phyloP scores from a whole-genome alignment of 2,888 invertebrate species.

The Cheilosia soror region DNA sequence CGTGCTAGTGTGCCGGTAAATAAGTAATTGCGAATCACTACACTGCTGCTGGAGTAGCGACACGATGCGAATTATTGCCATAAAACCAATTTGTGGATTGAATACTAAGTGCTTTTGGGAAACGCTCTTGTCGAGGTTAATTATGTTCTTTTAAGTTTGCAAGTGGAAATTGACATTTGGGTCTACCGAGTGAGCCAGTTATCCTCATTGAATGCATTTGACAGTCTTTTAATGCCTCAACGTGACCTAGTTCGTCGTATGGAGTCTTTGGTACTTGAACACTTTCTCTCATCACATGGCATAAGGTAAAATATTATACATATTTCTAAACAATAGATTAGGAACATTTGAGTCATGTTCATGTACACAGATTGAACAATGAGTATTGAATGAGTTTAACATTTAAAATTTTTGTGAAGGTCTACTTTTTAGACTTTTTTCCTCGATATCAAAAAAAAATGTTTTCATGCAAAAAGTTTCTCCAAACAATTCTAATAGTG shows the following conservation, averaged over 20 bases:
- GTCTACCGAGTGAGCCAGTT: not conserved
- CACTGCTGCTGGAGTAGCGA: not conserved
- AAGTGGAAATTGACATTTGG: not conserved
- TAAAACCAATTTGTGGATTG: not conserved
- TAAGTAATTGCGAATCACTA: slow-evolving; percentile 7
- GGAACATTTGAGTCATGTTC: no score
- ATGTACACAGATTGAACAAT: no score
- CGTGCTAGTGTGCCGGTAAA: not conserved
- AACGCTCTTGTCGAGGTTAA: slow-evolving; percentile 3
- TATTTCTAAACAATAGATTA: no score
- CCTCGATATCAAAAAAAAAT: no score
- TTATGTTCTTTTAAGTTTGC: not conserved
- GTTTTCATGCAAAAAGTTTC: no score
- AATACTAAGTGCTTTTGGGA: slow-evolving; percentile 10
- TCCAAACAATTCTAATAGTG: no score
- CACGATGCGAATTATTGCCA: slow-evolving; percentile 6
- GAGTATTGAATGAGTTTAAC: no score
- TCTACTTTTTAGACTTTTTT: no score
- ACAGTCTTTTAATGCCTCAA: not conserved
- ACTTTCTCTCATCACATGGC: no score
- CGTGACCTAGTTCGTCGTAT: not conserved
- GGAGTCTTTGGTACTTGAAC: not conserved
- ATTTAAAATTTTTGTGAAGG: no score
- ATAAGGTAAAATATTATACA: no score
- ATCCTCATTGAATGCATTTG: not conserved